Percentiles rank a stretch among this genome's conserved stretches.
Conservation (phyloP, 2,888 invertebrate species). For the Aporophyla lueneburgensis region DNA sequence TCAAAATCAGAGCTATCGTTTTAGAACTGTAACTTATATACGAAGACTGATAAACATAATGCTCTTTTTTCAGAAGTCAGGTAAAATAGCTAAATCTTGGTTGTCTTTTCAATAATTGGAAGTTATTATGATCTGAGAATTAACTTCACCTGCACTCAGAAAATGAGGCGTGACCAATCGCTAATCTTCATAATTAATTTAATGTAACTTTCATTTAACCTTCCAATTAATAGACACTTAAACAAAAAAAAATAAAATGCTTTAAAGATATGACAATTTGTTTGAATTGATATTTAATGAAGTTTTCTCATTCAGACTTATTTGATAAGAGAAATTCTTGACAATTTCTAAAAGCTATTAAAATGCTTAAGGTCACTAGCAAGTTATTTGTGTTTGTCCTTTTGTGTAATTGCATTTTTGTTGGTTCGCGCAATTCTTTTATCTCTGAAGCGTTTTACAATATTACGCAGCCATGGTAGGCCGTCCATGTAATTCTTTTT, state of each 20-base stretch:
- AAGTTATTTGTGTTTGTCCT: slow-evolving; percentile 53
- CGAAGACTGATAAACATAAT: neutral
- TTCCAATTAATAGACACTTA: slow-evolving; percentile 50
- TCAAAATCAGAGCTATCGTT: neutral
- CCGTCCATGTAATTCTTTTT: slow-evolving; percentile 14
- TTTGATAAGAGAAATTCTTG: slow-evolving; percentile 51
- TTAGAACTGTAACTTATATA: neutral
- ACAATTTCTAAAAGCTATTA: slow-evolving; percentile 52
- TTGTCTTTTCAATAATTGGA: neutral
- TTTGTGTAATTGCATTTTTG: slow-evolving; percentile 59
- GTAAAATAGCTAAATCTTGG: neutral
- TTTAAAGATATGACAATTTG: slow-evolving; percentile 60
- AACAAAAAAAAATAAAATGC: slow-evolving; percentile 46
- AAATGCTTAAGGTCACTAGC: slow-evolving; percentile 40
- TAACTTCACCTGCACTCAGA: neutral
- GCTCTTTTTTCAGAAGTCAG: too few relatives aligned
- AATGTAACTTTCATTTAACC: slow-evolving; percentile 32
- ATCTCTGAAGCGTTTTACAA: slow-evolving; percentile 35
- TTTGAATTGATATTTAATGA: slow-evolving; percentile 59
- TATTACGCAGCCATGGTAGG: slow-evolving; percentile 30
- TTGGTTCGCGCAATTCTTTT: slow-evolving; percentile 46
- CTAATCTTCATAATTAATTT: slow-evolving; percentile 26
- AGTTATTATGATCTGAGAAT: neutral
- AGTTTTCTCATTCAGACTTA: slow-evolving; percentile 50
- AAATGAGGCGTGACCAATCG: neutral